phyloP scores from a whole-genome alignment of 1,140 invertebrate species.

The Bombus soroeensis region DNA sequence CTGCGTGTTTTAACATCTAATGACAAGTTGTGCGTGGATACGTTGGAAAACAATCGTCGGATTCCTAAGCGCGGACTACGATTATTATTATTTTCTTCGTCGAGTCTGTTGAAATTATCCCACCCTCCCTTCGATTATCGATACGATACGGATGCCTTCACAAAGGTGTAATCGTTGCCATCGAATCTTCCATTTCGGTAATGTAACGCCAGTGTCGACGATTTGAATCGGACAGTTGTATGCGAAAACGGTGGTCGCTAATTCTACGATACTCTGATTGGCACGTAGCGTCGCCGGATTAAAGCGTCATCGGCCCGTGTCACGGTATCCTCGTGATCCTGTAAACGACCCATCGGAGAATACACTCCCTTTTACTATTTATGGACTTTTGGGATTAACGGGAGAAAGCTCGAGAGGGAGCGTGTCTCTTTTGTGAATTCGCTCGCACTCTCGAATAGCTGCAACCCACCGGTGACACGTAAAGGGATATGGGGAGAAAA shows the following conservation, averaged over 20 bases:
- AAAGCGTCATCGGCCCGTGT: constrained; percentile 64
- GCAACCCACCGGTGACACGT: not conserved
- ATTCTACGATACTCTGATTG: constrained; percentile 39
- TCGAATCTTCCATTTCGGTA: too few relatives aligned
- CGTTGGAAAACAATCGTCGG: not conserved
- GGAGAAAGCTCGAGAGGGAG: not conserved
- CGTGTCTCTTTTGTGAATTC: constrained; percentile 57
- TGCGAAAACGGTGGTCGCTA: constrained; percentile 32
- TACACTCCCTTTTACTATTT: constrained; percentile 67
- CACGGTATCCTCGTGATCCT: constrained; percentile 60
- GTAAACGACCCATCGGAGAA: constrained; percentile 67
- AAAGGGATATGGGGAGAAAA: not conserved
- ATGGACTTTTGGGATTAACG: constrained; percentile 69
- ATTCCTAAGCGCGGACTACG: not conserved
- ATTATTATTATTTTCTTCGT: not conserved
- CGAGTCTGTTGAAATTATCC: too few relatives aligned
- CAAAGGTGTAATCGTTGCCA: too few relatives aligned
- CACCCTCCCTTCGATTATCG: not conserved
- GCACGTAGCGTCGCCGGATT: constrained; percentile 46
- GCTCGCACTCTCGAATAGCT: constrained; percentile 23
- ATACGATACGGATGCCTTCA: not conserved
- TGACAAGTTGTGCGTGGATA: not conserved
- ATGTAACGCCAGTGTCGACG: too few relatives aligned
- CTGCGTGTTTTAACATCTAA: not conserved
- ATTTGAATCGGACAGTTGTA: not conserved